A percentile compares a stretch with the other conserved stretches of the same genome.
phyloP scores from a whole-genome alignment of 2,888 invertebrate species.

The Melipona beecheii region DNA sequence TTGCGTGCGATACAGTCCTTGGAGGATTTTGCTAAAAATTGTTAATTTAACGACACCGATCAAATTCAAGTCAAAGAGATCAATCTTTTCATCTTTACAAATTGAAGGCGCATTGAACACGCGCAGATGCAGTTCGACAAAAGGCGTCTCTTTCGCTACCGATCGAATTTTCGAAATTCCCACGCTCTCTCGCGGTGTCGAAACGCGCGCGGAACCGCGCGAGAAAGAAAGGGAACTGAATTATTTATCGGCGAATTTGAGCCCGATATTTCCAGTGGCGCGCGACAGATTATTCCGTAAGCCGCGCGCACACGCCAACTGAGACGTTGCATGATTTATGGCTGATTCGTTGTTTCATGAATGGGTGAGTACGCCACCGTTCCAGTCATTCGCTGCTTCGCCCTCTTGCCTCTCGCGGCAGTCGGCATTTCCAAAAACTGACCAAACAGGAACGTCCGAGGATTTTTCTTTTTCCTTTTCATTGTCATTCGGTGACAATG shows the following conservation, averaged over 20 bases:
- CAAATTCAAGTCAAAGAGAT: constrained; percentile 60
- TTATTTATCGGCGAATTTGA: constrained; percentile 57
- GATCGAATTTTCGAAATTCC: constrained; percentile 44
- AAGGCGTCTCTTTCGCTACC: constrained; percentile 21
- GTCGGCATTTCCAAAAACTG: constrained; percentile 30
- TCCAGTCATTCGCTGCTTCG: constrained; percentile 31
- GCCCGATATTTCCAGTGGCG: constrained; percentile 37
- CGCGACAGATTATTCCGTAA: constrained; percentile 49
- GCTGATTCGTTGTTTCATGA: constrained; percentile 52
- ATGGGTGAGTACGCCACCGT: constrained; percentile 32
- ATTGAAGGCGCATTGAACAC: constrained; percentile 5
- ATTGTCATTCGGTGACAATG: background rate
- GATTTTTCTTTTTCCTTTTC: background rate
- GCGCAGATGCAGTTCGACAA: constrained; percentile 15
- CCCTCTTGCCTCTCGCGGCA: constrained; percentile 23
- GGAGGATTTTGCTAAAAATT: background rate
- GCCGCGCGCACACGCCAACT: constrained; percentile 17
- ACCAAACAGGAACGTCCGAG: background rate
- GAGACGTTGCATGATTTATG: constrained; percentile 40
- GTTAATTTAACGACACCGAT: no score
- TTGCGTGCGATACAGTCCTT: background rate
- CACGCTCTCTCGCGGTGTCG: background rate
- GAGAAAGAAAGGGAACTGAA: constrained; percentile 35
- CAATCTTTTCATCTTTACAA: constrained; percentile 65
- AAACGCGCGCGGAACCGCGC: no score